Evolutionary conservation across 2,888 invertebrate genomes (phyloP), one percentile per base, ranked within the genome.

Genomic region (Bedellia somnulentella): DNA sequence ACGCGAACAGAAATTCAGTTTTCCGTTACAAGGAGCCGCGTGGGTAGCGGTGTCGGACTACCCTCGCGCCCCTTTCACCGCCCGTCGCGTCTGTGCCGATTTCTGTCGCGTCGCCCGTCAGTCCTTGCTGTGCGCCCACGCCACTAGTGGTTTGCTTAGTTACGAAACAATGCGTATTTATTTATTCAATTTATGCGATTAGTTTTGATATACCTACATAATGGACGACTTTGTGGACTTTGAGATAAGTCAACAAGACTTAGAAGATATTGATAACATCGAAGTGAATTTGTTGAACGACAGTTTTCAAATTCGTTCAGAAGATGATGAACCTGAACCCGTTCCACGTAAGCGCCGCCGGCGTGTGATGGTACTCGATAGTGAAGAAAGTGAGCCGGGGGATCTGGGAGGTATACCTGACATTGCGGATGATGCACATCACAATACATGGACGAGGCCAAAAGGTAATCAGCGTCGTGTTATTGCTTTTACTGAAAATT

Each of bases 401-500:
- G 35, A 33, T 18, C 12, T 32, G 30, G 27, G 23, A 10, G 22
- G 18, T 16, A 34, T 25, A 29, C 27, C 37, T 15, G 28, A 33
- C 31, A 27, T 23, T 36, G 33, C 35, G 28, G 33, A 6, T 17
- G 32, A 35, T 6, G 29, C 24, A 34, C 34, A n/a, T n/a, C n/a
- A n/a, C n/a, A n/a, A n/a, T n/a, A n/a, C n/a, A n/a, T n/a, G n/a
- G n/a, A n/a, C n/a, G n/a, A n/a, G n/a, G n/a, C n/a, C n/a, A n/a
- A n/a, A n/a, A n/a, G n/a, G 34, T 36, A 35, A 36, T 24, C 37
- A 37, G 22, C 32, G 32, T 23, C 12, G 18, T 23, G 11, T 34
- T 15, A 37, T 37, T 18, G 32, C 36, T 30, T 39, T 41, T 24
- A 37, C 36, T 24, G 37, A 37, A 32, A 11, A 8, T 27, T 22